phyloP scores from a whole-genome alignment of 2,888 invertebrate genomes.

The Aspidapion aeneum region DNA sequence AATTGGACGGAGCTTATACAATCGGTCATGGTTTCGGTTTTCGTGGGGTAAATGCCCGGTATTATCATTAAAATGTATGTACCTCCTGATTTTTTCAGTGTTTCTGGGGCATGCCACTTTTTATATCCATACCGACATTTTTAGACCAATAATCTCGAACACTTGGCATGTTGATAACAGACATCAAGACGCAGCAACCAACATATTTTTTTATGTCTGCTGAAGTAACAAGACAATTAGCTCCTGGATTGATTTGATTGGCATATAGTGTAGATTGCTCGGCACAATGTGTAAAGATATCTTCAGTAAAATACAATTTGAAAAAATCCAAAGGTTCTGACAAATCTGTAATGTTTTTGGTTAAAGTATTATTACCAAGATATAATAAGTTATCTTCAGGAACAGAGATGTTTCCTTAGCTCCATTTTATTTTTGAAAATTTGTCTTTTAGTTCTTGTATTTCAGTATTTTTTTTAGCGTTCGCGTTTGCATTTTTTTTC shows the following conservation, averaged over 20 bases:
- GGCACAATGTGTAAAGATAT: neutral
- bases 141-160: conserved; percentile 20
- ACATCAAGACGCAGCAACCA: conserved; percentile 14
- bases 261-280: neutral
- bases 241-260: neutral
- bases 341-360: neutral
- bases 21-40: conserved; percentile 22
- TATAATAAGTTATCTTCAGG: neutral
- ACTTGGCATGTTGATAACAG: conserved; percentile 12
- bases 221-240: neutral
- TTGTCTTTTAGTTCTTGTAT: neutral
- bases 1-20: conserved; percentile 27
- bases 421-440: neutral
- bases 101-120: conserved; percentile 10
- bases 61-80: conserved; percentile 39
- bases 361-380: neutral
- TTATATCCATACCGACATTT: conserved; percentile 1
- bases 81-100: conserved; percentile 18
- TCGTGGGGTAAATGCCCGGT: conserved; percentile 13
- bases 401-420: neutral
- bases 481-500: neutral
- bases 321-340: neutral
- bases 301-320: neutral
- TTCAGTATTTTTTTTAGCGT: neutral
- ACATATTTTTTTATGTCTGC: conserved; percentile 8